Evolutionary conservation across 2,797 vertebrate genomes (phyloP), one percentile per base, ranked within the genome.

Genomic region (Pogonophryne albipinna): DNA sequence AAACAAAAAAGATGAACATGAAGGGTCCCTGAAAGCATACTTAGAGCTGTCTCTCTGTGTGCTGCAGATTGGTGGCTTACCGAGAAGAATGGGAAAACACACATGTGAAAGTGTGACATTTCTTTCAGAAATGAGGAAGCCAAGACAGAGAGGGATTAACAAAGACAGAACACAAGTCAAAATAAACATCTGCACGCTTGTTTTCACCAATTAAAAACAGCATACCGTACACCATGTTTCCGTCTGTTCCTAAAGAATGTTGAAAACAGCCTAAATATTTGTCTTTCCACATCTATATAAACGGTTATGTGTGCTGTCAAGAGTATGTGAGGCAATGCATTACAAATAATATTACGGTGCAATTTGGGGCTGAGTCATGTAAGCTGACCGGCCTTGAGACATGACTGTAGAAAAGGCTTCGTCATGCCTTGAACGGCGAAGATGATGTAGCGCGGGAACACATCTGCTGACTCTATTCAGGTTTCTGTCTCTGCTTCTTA

Each of bases 391-490:
- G 51, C 74, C 67, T 82, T 79, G 6, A 38, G 34, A 78, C 66
- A 81, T 76, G 68, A 31, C 74, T 77, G 68, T 50, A 80, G 60
- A 83, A 80, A 63, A 77, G 23, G 23, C 27, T 71, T 83, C 58
- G 67, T 74, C 64, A 71, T 69, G 71, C 78, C 56, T 72, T 88
- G 80, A 85, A 81, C 89, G 64, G 70, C 66, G 52, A 8, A 78
- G 74, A 80, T 74, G 23, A 73, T 74, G 68, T 17, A 51, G 34
- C 20, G 12, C 19, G 7, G 57, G 19, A 59, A 56, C 67, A 10
- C 12, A 12, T 55, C 45, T 70, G 46, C 81, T 19, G 19, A 78
- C 57, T 47, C 14, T 12, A 10, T 47, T 73, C 27, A 71, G 51
- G 63, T 23, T 52, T 53, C 50, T 16, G 17, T 10, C 51, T 15